Evolutionary conservation across 2,113 vertebrate species (phyloP), one percentile per base, ranked within the genome.

Genomic region (Spea multiplicata): DNA sequence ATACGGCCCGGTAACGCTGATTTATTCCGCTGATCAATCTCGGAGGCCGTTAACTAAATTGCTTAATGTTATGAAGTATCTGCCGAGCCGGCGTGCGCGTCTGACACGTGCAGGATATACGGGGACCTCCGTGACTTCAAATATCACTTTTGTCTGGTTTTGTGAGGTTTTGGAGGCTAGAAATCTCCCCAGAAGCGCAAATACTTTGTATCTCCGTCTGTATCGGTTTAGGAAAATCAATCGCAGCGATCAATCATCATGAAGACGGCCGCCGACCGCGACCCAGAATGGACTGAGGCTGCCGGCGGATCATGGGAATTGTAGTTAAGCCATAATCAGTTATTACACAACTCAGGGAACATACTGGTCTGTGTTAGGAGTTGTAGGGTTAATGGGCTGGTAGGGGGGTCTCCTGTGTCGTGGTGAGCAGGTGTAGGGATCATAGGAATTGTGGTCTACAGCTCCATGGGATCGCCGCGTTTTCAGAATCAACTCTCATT

Each of bases 1-100:
- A 91, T 90, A 89, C 88, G 89, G 89, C 86, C 84, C 83, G 87
- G 84, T 88, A 87, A 89, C 82, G 80, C 84, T 93, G 92, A 93
- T 93, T 93, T 93, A 93, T 89, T 85, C 68, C 48, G 66, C 83
- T 83, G 82, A 86, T 90, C 85, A 85, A 88, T 89, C 84, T 88
- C 88, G 87, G 85, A 86, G 85, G 88, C 89, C 90, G 87, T 89
- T 88, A 88, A 89, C 84, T 88, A 84, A 89, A 87, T 89, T 84
- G 83, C 90, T 88, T 91, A 89, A 91, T 88, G 87, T 89, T 92
- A 91, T 91, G 92, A 91, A 92, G 86, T 86, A 89, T 86, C 84
- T 88, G 85, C 82, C 88, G 89, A 87, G 85, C 82, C 74, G 65
- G 84, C 86, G 85, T 85, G 86, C 83, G 68, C 84, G 82, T 79